phyloP scores from a whole-genome alignment of 2,888 invertebrate genomes.

The Polietes domitor region DNA sequence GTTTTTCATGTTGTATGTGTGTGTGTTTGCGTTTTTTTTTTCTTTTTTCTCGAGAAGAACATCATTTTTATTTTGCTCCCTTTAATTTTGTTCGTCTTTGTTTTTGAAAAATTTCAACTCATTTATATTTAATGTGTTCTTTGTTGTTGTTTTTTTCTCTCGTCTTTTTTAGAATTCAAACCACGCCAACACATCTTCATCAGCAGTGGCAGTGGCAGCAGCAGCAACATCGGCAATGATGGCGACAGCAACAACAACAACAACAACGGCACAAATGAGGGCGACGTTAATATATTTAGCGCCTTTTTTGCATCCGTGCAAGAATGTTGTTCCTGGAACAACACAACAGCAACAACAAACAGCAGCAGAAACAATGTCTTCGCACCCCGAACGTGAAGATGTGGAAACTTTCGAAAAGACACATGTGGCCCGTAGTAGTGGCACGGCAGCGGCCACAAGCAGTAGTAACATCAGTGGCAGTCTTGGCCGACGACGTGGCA shows the following conservation, averaged over 20 bases:
- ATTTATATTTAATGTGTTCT: slow-evolving; percentile 67
- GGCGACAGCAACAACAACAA: slow-evolving; percentile 63
- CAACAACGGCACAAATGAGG: slow-evolving; percentile 71
- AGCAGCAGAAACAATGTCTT: slow-evolving; percentile 48
- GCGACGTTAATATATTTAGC: slow-evolving; percentile 78
- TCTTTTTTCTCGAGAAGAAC: neutral
- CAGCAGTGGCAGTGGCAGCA: slow-evolving; percentile 61
- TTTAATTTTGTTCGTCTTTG: slow-evolving; percentile 37
- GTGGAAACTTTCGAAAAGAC: slow-evolving; percentile 50
- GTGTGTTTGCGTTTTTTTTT: too few species aligned
- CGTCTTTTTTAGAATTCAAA: slow-evolving; percentile 59
- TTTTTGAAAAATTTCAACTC: slow-evolving; percentile 47
- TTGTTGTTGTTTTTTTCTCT: slow-evolving; percentile 44
- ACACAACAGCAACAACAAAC: slow-evolving; percentile 52
- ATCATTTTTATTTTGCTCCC: neutral
- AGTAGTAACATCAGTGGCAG: slow-evolving; percentile 23
- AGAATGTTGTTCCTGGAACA: slow-evolving; percentile 75
- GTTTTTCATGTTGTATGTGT: too few species aligned
- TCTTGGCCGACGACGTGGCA: neutral
- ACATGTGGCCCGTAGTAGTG: slow-evolving; percentile 64
- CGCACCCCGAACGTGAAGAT: slow-evolving; percentile 22
- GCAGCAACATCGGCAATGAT: slow-evolving; percentile 55
- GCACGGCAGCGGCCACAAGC: slow-evolving; percentile 43
- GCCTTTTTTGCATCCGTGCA: slow-evolving; percentile 76
- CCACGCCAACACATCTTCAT: slow-evolving; percentile 58